Evolutionary conservation across 2,113 vertebrate genomes (phyloP).

Genomic region (Hippocampus comes): DNA sequence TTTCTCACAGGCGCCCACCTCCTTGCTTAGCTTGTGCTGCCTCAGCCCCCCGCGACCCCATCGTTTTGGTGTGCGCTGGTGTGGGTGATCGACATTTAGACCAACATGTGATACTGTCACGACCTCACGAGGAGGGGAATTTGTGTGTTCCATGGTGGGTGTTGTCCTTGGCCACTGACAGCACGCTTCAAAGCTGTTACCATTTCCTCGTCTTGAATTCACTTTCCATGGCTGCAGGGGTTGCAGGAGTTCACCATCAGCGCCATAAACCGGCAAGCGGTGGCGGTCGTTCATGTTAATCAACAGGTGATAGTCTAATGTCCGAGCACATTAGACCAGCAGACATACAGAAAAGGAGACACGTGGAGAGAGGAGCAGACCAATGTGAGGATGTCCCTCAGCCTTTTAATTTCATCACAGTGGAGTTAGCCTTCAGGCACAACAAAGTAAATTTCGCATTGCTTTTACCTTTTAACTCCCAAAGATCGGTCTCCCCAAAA

Average conservation of each 20-base stretch:
- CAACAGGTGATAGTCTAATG: slow-evolving; percentile 64
- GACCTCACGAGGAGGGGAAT: slow-evolving; percentile 64
- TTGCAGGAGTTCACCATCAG: neutral
- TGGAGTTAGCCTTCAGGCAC: slow-evolving; percentile 36
- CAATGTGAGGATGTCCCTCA: slow-evolving; percentile 48
- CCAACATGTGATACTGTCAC: slow-evolving; percentile 67
- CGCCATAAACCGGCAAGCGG: slow-evolving; percentile 33
- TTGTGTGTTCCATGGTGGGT: slow-evolving; percentile 64
- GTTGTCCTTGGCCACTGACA: slow-evolving; percentile 52
- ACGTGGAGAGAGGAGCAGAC: slow-evolving; percentile 28
- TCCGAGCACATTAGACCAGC: slow-evolving; percentile 34
- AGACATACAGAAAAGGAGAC: slow-evolving; percentile 16
- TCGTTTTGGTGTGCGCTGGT: slow-evolving; percentile 44
- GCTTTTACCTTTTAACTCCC: neutral
- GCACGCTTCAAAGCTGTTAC: neutral
- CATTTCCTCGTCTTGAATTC: slow-evolving; percentile 17
- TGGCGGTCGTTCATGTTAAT: slow-evolving; percentile 37
- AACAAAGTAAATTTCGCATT: slow-evolving; percentile 18
- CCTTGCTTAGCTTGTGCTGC: neutral
- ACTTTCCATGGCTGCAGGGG: slow-evolving; percentile 8
- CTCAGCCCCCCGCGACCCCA: slow-evolving; percentile 9
- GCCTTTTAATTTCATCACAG: slow-evolving; percentile 23
- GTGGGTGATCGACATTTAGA: slow-evolving; percentile 59
- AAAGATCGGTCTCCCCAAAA: neutral
- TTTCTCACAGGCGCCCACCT: slow-evolving; percentile 36